Evolutionary conservation across 1,140 invertebrate genomes (phyloP), one percentile per base, ranked within the genome.

Genomic region (Belonocnema kinseyi): DNA sequence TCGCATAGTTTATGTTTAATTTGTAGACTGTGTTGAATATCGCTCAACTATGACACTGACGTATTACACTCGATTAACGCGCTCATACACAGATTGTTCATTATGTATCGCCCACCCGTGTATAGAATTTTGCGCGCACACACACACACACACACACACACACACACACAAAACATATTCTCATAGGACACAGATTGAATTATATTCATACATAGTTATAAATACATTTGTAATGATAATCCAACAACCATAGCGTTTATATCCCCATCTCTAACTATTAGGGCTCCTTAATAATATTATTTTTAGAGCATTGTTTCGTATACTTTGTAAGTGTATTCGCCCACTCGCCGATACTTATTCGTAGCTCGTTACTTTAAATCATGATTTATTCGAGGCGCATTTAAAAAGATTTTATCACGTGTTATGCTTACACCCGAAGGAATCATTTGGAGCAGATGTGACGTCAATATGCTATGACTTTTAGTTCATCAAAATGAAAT

Each of bases 11-110:
- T 40, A 66, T 66, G 61, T 66, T 66, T 66, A 66, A 66, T 66
- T 66, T 66, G n/a, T 33, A 66, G 26, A 40, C 26, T 40, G 26
- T 66, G 61, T 46, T 66, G 61, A 66, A 66, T 66, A 66, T 66
- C 61, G 61, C 61, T 76, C 66, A 79, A 72, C 72, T 79, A 70
- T 73, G 74, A 75, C 77, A 71, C 78, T 76, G 78, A 76, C 76
- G 73, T 79, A 79, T 79, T 72, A 56, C 40, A 17, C 52, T 51
- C 78, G 72, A 79, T 79, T 79, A 79, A 76, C 26, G 1, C 33
- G 5, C 33, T 66, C 40, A 66, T 66, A 66, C 16, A 66, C 61
- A 66, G 61, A 66, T 66, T 16, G 40, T 66, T 66, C 61, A 17
- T 26, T 26, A 66, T 66, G 26, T 40, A 66, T 66, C 26, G 61